Evolutionary conservation across 2,797 vertebrate genomes (phyloP).

Genomic region (Xenentodon cancila): DNA sequence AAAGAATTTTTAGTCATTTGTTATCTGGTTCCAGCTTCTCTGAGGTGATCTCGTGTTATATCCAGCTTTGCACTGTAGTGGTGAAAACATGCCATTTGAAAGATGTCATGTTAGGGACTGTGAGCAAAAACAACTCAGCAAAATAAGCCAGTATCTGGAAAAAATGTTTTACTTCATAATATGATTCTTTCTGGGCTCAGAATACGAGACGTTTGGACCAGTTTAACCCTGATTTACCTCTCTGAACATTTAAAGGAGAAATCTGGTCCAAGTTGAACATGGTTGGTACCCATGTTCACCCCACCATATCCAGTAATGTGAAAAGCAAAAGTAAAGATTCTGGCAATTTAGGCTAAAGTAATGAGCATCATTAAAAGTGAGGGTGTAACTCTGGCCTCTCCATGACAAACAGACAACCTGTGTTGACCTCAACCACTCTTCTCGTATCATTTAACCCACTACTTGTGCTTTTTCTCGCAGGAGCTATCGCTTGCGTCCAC

Average conservation of each 20-base stretch:
- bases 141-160: background rate
- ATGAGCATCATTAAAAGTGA: background rate
- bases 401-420: no score
- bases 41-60: no score
- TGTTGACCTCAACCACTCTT: background rate
- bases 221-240: background rate
- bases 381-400: no score
- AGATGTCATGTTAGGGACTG: background rate
- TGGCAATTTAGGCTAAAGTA: background rate
- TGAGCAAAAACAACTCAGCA: background rate
- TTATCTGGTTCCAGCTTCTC: no score
- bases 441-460: background rate
- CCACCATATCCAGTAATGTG: background rate
- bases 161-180: background rate
- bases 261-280: background rate
- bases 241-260: conserved; percentile 7
- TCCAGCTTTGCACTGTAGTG: no score
- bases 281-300: conserved; percentile 2
- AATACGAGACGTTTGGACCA: background rate
- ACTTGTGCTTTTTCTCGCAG: background rate
- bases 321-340: background rate
- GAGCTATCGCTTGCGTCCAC: background rate
- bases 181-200: background rate
- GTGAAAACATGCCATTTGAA: no score
- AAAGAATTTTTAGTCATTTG: no score